Evolutionary conservation across 2,797 vertebrate genomes (phyloP), one percentile per base, ranked within the genome.

Genomic region (Pseudochromis fuscus): DNA sequence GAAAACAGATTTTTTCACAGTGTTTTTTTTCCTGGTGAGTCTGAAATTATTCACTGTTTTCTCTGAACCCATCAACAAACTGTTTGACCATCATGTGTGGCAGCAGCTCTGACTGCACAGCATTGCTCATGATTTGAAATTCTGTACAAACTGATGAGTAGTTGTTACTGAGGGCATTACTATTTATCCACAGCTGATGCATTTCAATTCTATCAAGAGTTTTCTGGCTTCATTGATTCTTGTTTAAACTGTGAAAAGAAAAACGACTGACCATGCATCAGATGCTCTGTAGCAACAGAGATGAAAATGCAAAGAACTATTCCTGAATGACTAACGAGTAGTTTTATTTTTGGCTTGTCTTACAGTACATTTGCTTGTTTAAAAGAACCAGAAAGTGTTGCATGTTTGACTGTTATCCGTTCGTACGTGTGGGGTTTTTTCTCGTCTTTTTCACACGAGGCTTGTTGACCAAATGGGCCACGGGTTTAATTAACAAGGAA

Each of bases 401-500:
- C 85, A 86, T 82, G 82, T 81, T 66, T 76, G 65, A 24, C 59
- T 67, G 16, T 63, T 69, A 50, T 76, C 45, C 69, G 38, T 53
- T 77, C 42, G 5, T 60, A 7, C 65, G 9, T 70, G 33, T 67
- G n/a, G n/a, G n/a, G 21, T 35, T 60, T 63, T 72, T 70, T 74
- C 28, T 19, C 44, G 8, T 46, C 44, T 58, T 66, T 76, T 56
- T 27, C 69, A 51, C 51, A 55, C 55, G n/a, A 67, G 51, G 45
- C 74, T 85, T 87, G 63, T 82, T 86, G 77, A 88, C 78, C 85
- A 82, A 81, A 86, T 52, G 35, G 61, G 38, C 61, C 63, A 45
- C 1, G 2, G 64, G 60, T 77, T 75, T 67, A 61, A 78, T 55
- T 69, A 56, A 75, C 25, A 38, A 77, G 60, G 65, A 89, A 84